Evolutionary conservation across 2,888 invertebrate species (phyloP), one percentile per base, ranked within the genome.

Genomic region (Pardosa pseudoannulata): DNA sequence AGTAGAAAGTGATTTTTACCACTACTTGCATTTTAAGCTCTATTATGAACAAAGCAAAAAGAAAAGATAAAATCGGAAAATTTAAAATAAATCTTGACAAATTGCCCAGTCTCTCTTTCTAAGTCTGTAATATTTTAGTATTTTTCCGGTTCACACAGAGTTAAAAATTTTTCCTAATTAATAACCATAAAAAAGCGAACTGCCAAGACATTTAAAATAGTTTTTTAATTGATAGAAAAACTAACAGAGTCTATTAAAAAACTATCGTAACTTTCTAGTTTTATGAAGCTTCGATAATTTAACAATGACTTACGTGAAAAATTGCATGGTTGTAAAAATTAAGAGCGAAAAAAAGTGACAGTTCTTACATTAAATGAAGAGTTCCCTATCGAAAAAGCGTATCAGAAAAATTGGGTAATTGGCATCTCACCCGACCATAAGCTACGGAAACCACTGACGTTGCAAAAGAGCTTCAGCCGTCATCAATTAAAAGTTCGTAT

Each of bases 321-420:
- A 56, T 23, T 56, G 11, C 56, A 1, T 23, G 11, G 23, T 19
- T 56, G 19, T 23, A 56, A 56, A 56, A 56, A 23, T 56, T 56
- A 6, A 56, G 16, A 7, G 16, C 6, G 6, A 46, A 46, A 56
- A 23, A 23, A 5, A 23, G 1, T 23, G 56, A 3, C 23, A 56
- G 19, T 23, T 56, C 2, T 56, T 56, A 2, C 56, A 56, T 56
- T 56, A 16, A 56, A 56, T 56, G 16, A 56, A 23, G 11, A 1
- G 5, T 23, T 56, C 23, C 23, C 23, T 5, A 56, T 23, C 23
- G 56, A 11, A 56, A 56, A 19, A 19, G 16, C 23, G 23, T 56
- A 56, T 56, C 56, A 56, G 16, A 16, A 56, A 56, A 56, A 56
- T 23, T 56, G 56, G 56, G 56, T 23, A 56, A 56, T 56, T 56